phyloP scores from a whole-genome alignment of 2,113 vertebrate species.

The Gopherus evgoodei region DNA sequence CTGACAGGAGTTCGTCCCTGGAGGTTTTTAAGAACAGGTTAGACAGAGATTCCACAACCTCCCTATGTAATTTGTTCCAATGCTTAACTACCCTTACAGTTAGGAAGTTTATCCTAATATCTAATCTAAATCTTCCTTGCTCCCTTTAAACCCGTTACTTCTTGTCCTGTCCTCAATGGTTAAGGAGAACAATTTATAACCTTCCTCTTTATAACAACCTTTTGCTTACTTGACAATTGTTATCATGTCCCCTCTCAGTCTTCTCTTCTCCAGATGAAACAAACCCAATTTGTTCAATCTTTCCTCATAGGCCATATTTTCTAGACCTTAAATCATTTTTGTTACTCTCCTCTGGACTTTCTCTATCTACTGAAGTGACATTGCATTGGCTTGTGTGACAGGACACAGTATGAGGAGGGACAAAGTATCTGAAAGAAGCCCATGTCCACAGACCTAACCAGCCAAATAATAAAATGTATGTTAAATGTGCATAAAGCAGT shows the following conservation, averaged over 20 bases:
- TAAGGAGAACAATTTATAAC: background rate
- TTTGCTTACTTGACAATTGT: background rate
- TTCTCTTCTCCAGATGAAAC: background rate
- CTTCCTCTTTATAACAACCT: background rate
- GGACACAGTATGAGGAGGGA: background rate
- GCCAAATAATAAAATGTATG: rapidly evolving
- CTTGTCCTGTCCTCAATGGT: background rate
- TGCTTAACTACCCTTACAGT: background rate
- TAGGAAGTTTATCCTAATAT: background rate
- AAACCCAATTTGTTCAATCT: background rate
- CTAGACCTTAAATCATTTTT: background rate
- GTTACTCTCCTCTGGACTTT: background rate
- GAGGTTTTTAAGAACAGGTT: background rate
- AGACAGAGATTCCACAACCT: background rate
- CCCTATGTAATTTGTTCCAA: background rate
- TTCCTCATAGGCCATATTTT: background rate
- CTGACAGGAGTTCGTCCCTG: background rate
- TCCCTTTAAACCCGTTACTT: background rate
- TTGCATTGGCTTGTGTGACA: background rate
- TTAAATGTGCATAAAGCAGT: background rate
- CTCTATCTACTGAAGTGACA: background rate
- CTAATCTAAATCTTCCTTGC: background rate
- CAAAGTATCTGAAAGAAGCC: background rate
- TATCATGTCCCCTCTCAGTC: background rate
- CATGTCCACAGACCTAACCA: background rate